Evolutionary conservation across 2,888 invertebrate genomes (phyloP).

Genomic region (Scrobipalpa atriplicella): DNA sequence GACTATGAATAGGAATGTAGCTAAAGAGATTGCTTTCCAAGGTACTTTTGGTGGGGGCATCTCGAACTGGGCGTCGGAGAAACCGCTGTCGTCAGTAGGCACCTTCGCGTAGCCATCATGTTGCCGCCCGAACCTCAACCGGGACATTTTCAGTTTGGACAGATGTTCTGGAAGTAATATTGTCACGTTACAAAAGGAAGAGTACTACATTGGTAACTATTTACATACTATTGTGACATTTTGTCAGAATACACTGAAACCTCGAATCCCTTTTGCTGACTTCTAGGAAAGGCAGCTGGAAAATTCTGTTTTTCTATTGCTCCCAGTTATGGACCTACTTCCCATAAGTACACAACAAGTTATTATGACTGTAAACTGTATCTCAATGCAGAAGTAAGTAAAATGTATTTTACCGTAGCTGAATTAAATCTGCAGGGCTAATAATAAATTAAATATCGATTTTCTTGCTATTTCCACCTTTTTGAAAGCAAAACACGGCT

Average conservation of each 20-base stretch:
- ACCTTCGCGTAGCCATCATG: constrained; percentile 84
- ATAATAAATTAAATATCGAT: not conserved
- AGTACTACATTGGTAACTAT: no score
- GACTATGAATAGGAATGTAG: constrained; percentile 88
- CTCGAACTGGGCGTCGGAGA: constrained; percentile 87
- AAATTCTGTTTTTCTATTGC: no score
- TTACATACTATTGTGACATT: no score
- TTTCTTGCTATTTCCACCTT: not conserved
- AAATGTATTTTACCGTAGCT: not conserved
- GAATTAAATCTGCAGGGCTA: not conserved
- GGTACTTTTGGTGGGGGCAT: constrained; percentile 88
- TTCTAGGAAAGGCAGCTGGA: no score
- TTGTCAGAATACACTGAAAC: no score
- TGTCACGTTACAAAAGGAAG: not conserved
- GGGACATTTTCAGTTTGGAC: constrained; percentile 72
- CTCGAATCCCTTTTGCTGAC: no score
- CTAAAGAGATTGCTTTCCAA: constrained; percentile 92
- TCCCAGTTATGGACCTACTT: no score
- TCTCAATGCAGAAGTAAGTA: no score
- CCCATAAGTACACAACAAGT: no score
- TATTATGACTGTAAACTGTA: no score
- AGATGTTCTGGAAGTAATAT: constrained; percentile 33
- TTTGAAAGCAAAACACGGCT: not conserved
- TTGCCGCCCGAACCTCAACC: constrained; percentile 82
- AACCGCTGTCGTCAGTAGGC: constrained; percentile 84